Evolutionary conservation across 1,140 invertebrate species (phyloP).

Genomic region (Metopolophium dirhodum): DNA sequence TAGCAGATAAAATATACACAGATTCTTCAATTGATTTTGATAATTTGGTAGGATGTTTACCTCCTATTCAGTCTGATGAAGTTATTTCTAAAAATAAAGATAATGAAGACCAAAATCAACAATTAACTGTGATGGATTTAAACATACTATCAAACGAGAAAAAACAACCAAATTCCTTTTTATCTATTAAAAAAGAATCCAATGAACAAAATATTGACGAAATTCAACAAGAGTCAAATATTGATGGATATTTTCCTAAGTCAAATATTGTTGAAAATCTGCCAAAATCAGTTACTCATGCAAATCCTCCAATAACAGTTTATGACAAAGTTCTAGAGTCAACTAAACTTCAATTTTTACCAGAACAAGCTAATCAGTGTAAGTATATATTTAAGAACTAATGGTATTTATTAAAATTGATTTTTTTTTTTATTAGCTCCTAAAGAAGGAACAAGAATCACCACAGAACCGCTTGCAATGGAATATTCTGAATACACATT

Average conservation of each 20-base stretch:
- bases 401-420: background rate
- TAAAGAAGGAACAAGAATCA: background rate
- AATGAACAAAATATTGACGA: background rate
- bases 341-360: background rate
- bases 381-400: background rate
- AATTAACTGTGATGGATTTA: background rate
- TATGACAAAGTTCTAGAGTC: background rate
- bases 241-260: background rate
- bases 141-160: background rate
- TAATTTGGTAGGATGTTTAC: conserved; percentile 29
- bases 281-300: background rate
- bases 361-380: background rate
- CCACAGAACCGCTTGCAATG: background rate
- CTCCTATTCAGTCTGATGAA: background rate
- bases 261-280: background rate
- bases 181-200: background rate
- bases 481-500: background rate
- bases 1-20: background rate
- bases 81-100: background rate
- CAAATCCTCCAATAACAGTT: background rate
- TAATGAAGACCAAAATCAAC: background rate
- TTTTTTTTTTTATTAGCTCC: background rate
- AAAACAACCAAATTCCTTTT: background rate
- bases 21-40: background rate
- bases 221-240: background rate